A percentile compares a stretch with the other conserved stretches of the same genome.
These are phyloP conservation scores for Physella acuta DNA, from an alignment of 1,140 invertebrate genomes.

Conservation along the genomic window DNA sequence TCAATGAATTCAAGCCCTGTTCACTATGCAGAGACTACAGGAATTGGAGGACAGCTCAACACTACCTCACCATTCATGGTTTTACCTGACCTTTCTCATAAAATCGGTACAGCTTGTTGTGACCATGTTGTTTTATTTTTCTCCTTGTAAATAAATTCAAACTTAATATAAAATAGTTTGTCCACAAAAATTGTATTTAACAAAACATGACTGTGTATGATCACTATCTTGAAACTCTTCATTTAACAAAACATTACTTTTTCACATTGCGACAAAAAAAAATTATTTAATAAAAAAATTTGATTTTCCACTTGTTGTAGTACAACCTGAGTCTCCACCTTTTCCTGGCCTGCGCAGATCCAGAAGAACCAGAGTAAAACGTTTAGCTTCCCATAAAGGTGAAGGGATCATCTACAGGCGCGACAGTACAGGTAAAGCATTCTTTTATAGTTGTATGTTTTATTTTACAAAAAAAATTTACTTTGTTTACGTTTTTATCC, in stretches of 20 bases:
- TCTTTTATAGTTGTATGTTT: too few species aligned
- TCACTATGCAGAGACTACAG: constrained; percentile 17
- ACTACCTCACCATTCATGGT: not conserved
- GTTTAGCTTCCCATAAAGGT: constrained; percentile 38
- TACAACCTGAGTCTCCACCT: constrained; percentile 31
- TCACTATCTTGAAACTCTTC: too few species aligned
- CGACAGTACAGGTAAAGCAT: constrained; percentile 42
- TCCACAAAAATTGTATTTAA: too few species aligned
- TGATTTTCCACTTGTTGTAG: constrained; percentile 26
- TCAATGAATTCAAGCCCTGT: constrained; percentile 12
- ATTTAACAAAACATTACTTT: too few species aligned
- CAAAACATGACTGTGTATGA: too few species aligned
- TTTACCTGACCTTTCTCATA: constrained; percentile 15
- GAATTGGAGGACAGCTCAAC: not conserved
- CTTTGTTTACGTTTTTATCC: too few species aligned
- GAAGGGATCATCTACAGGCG: constrained; percentile 41
- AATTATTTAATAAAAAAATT: not conserved
- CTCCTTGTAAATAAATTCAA: too few species aligned
- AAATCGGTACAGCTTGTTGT: constrained; percentile 19
- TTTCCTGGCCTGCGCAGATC: constrained; percentile 41
- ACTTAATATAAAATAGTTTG: too few species aligned
- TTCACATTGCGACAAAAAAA: too few species aligned
- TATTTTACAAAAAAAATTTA: too few species aligned
- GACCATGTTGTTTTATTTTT: too few species aligned
- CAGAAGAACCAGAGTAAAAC: constrained; percentile 33